Percentiles rank a stretch among this genome's conserved stretches.
Conservation (phyloP, 2,113 vertebrate genomes). For the Phycodurus eques region DNA sequence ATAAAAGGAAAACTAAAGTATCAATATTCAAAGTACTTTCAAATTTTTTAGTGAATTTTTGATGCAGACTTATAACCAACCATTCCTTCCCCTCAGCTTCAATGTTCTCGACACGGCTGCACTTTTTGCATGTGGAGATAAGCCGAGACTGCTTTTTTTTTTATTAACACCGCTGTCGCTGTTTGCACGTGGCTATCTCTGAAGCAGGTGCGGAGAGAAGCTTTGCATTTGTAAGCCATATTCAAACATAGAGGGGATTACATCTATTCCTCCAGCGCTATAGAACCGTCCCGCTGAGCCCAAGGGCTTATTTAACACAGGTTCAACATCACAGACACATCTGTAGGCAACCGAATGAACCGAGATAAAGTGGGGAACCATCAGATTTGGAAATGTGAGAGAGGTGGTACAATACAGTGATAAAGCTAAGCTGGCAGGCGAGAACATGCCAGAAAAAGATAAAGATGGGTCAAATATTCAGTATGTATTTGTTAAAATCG, state of each 20-base stretch:
- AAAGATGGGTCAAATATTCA: not conserved
- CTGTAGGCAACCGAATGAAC: conserved; percentile 28
- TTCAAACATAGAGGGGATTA: conserved; percentile 60
- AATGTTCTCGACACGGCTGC: conserved; percentile 4
- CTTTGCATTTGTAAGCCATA: conserved; percentile 53
- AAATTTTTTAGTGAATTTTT: not conserved
- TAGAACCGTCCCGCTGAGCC: conserved; percentile 25
- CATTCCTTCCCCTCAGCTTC: not conserved
- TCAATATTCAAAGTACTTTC: too few relatives aligned
- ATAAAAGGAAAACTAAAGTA: too few relatives aligned
- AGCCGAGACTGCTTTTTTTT: conserved; percentile 9
- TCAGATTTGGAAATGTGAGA: conserved; percentile 37
- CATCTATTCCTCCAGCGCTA: conserved; percentile 44
- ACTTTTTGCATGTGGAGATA: conserved; percentile 44
- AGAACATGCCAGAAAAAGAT: not conserved
- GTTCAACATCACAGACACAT: conserved; percentile 31
- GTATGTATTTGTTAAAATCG: not conserved
- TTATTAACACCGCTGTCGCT: conserved; percentile 18
- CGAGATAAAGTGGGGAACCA: conserved; percentile 37
- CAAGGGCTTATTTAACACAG: conserved; percentile 42
- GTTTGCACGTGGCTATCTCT: conserved; percentile 44
- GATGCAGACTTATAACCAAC: conserved; percentile 17
- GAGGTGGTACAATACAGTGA: conserved; percentile 2
- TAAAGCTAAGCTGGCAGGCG: not conserved
- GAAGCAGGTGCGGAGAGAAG: conserved; percentile 37